Conservation (phyloP, 2,113 vertebrate genomes). For the Grammomys surdaster region DNA sequence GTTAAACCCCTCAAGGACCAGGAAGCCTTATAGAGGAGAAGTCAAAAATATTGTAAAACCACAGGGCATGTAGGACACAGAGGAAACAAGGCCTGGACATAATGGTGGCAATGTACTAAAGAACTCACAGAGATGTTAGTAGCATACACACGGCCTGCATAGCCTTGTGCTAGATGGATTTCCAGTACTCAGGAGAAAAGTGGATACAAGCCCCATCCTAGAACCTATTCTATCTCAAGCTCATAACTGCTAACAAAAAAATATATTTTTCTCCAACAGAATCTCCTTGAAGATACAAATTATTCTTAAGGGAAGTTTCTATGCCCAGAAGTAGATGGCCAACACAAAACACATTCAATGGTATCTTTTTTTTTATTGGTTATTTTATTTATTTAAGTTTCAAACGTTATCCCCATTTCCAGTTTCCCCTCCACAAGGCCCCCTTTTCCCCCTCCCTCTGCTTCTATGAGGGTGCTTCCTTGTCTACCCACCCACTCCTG, state of each 20-base stretch:
- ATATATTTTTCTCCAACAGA: neutral
- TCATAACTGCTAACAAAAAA: no score
- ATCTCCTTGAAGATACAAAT: neutral
- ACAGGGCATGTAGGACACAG: neutral
- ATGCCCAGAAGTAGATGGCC: neutral
- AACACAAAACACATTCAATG: no score
- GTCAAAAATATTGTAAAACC: neutral
- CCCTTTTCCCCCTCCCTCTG: no score
- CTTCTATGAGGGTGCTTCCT: no score
- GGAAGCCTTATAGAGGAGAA: neutral
- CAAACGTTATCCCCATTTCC: no score
- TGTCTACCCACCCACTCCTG: no score
- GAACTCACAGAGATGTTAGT: neutral
- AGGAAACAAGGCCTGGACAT: neutral
- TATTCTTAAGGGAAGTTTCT: neutral
- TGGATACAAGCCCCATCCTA: no score
- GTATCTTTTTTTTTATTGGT: neutral
- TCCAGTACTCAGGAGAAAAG: no score
- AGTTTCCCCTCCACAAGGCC: no score
- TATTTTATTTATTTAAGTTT: no score
- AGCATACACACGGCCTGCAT: neutral
- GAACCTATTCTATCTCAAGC: no score
- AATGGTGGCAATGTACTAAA: neutral
- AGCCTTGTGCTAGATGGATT: no score
- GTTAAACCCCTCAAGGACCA: neutral